Percentiles rank a stretch among this genome's conserved stretches.
phyloP scores from a whole-genome alignment of 2,888 invertebrate species.

The Andrena trimmerana region DNA sequence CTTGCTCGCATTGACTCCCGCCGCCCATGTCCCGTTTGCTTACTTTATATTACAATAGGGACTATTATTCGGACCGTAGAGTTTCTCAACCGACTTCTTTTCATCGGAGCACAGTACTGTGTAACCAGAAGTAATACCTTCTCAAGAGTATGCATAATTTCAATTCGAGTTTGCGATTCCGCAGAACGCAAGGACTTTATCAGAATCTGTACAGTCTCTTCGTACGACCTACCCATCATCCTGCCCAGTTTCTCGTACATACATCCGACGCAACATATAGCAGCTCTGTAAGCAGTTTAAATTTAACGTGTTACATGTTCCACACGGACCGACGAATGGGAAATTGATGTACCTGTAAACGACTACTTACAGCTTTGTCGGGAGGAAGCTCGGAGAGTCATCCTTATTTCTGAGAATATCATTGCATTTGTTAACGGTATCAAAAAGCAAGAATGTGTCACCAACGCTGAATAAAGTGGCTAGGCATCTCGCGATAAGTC shows the following conservation, averaged over 20 bases:
- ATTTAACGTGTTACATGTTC: not conserved
- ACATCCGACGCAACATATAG: constrained; percentile 97
- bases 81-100: too few relatives aligned
- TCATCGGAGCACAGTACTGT: too few relatives aligned
- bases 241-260: constrained; percentile 99
- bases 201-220: constrained; percentile 97
- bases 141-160: constrained; percentile 98
- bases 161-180: constrained; percentile 97
- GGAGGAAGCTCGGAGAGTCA: constrained; percentile 98
- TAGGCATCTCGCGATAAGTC: constrained; percentile 95
- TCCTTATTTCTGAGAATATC: constrained; percentile 98
- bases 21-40: too few relatives aligned
- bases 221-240: constrained; percentile 99
- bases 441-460: constrained; percentile 98
- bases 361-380: constrained; percentile 93
- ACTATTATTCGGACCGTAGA: too few relatives aligned
- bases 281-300: constrained; percentile 89
- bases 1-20: too few relatives aligned
- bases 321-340: not conserved
- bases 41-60: too few relatives aligned
- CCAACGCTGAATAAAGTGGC: constrained; percentile 98
- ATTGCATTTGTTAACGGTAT: constrained; percentile 99
- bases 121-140: constrained; percentile 88
- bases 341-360: not conserved
- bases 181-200: constrained; percentile 96